Conservation (phyloP, 2,888 invertebrate genomes). For the Drosophila leonis region DNA sequence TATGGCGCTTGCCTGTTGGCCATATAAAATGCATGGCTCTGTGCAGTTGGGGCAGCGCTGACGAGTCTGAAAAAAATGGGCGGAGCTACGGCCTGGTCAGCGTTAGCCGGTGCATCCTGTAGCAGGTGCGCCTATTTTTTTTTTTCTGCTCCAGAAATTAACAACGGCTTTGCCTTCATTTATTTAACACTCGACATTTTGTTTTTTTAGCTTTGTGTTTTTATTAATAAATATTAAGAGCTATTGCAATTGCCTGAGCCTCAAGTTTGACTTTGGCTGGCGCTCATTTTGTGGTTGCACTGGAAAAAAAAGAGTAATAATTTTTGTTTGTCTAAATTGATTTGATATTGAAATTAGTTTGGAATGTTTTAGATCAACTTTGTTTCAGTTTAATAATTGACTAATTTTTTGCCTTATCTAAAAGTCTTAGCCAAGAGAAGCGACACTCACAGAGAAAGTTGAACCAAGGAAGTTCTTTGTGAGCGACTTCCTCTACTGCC, state of each 20-base stretch:
- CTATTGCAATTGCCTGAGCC: slow-evolving; percentile 27
- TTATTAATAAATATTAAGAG: slow-evolving; percentile 68
- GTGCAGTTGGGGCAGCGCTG: slow-evolving; percentile 53
- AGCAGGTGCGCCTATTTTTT: slow-evolving; percentile 61
- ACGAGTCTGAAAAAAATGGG: slow-evolving; percentile 27
- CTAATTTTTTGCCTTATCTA: neutral
- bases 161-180: slow-evolving; percentile 53
- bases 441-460: slow-evolving; percentile 5
- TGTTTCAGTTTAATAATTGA: neutral
- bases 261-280: slow-evolving; percentile 15
- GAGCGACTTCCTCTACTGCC: slow-evolving; percentile 1
- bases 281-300: neutral
- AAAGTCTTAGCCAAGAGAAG: neutral
- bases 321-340: neutral
- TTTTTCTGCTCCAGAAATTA: slow-evolving; percentile 47
- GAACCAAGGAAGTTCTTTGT: slow-evolving; percentile 1
- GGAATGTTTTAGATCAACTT: neutral
- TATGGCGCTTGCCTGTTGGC: slow-evolving; percentile 49
- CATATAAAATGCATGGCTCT: slow-evolving; percentile 76
- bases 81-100: slow-evolving; percentile 42
- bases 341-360: neutral
- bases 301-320: neutral
- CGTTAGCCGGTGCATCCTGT: slow-evolving; percentile 46
- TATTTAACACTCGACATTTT: slow-evolving; percentile 32
- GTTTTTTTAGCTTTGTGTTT: slow-evolving; percentile 27